A percentile compares a stretch with the other conserved stretches of the same genome.
Evolutionary conservation across 2,113 vertebrate genomes (phyloP).

Genomic region (Bufo gargarizans): DNA sequence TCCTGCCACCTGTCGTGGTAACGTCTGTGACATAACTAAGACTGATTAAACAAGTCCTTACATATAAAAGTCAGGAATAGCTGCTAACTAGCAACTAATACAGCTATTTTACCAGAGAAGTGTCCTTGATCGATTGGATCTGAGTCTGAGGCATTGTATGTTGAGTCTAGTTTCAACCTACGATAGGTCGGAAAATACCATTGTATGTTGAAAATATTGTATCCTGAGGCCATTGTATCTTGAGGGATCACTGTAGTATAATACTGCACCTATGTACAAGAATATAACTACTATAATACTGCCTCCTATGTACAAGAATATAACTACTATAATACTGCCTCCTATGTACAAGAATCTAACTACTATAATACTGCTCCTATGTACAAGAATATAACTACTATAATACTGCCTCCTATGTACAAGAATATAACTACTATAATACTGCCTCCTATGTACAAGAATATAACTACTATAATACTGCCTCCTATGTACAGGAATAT

Average conservation of each 20-base stretch:
- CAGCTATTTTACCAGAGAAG: too few relatives aligned
- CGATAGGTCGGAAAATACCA: too few relatives aligned
- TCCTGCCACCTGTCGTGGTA: too few relatives aligned
- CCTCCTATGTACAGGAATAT: constrained; percentile 9
- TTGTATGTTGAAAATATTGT: too few relatives aligned
- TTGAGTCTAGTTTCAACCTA: too few relatives aligned
- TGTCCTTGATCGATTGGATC: too few relatives aligned
- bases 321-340: background rate
- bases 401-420: background rate
- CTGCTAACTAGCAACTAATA: too few relatives aligned
- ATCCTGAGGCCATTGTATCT: too few relatives aligned
- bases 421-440: constrained; percentile 1
- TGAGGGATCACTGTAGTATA: background rate
- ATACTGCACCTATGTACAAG: background rate
- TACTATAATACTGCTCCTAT: background rate
- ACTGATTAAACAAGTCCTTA: too few relatives aligned
- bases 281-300: background rate
- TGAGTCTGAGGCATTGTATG: too few relatives aligned
- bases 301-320: background rate
- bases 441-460: background rate
- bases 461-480: constrained; percentile 10
- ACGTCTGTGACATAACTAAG: too few relatives aligned
- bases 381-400: background rate
- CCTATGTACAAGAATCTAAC: background rate
- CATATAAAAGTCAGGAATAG: too few relatives aligned